Percentiles rank a stretch among this genome's conserved stretches.
Evolutionary conservation across 2,888 invertebrate genomes (phyloP).

Genomic region (Neuroscelio doddi): DNA sequence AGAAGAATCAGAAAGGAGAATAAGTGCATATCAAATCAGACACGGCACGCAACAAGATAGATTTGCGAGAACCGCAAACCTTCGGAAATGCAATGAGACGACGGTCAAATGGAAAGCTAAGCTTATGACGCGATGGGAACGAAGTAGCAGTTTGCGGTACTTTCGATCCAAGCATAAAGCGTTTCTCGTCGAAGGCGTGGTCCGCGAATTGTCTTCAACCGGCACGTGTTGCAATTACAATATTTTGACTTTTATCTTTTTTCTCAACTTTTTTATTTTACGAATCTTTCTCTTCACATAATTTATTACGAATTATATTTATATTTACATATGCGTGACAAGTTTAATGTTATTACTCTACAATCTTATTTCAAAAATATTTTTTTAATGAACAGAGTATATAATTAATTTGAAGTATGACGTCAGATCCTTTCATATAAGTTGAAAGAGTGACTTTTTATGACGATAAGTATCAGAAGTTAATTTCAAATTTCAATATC

Average conservation of each 20-base stretch:
- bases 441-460: background rate
- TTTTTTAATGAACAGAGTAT: background rate
- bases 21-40: background rate
- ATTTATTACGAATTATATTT: conserved; percentile 21
- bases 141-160: conserved; percentile 53
- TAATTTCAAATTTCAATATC: conserved; percentile 31
- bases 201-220: conserved; percentile 43
- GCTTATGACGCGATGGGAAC: conserved; percentile 40
- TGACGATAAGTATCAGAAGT: background rate
- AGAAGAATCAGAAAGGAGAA: background rate
- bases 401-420: too few species aligned
- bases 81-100: conserved; percentile 46
- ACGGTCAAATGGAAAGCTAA: conserved; percentile 55
- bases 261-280: too few species aligned
- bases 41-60: background rate
- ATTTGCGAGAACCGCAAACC: conserved; percentile 38
- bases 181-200: conserved; percentile 46
- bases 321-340: too few species aligned
- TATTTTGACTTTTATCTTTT: too few species aligned
- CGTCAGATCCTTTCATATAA: too few species aligned
- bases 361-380: too few species aligned
- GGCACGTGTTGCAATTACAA: conserved; percentile 37
- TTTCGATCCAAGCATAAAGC: conserved; percentile 48
- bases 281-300: conserved; percentile 38
- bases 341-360: too few species aligned